Conservation (phyloP, 2,113 vertebrate genomes). For the Athene noctua region DNA sequence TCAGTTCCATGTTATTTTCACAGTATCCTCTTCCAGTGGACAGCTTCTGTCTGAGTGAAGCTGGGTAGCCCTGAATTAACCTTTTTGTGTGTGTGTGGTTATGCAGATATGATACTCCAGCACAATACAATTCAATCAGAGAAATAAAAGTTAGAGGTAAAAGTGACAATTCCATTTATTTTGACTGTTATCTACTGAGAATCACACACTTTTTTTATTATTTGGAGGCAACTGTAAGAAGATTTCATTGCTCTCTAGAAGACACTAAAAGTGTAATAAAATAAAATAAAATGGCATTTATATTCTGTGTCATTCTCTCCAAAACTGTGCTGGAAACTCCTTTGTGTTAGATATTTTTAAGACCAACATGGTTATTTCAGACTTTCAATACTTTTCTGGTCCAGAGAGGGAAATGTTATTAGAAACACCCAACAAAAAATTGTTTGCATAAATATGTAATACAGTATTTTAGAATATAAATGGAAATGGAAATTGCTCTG, state of each 20-base stretch:
- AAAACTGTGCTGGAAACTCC: constrained; percentile 11
- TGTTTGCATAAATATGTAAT: constrained; percentile 25
- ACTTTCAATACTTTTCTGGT: constrained; percentile 1
- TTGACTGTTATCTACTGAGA: neutral
- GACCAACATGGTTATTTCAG: neutral
- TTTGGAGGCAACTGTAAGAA: constrained; percentile 23
- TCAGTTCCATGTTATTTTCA: neutral
- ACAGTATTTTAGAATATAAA: constrained; percentile 47
- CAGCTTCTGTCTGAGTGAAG: neutral
- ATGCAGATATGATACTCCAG: neutral
- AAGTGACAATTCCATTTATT: constrained; percentile 28
- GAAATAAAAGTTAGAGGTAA: constrained; percentile 2
- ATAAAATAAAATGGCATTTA: constrained; percentile 42
- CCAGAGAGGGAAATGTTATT: constrained; percentile 5
- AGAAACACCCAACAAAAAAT: neutral
- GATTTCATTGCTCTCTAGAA: constrained; percentile 50
- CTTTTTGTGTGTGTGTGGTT: neutral
- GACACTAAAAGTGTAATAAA: constrained; percentile 45
- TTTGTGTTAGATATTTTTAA: constrained; percentile 43
- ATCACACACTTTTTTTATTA: constrained; percentile 9
- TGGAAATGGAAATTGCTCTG: constrained; percentile 44
- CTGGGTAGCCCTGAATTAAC: neutral
- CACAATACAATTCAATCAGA: constrained; percentile 41
- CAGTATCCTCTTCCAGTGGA: neutral
- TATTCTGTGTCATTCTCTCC: constrained; percentile 16